A percentile compares a stretch with the other conserved stretches of the same genome.
Evolutionary conservation across 2,113 vertebrate genomes (phyloP).

Genomic region (Atrichornis clamosus): DNA sequence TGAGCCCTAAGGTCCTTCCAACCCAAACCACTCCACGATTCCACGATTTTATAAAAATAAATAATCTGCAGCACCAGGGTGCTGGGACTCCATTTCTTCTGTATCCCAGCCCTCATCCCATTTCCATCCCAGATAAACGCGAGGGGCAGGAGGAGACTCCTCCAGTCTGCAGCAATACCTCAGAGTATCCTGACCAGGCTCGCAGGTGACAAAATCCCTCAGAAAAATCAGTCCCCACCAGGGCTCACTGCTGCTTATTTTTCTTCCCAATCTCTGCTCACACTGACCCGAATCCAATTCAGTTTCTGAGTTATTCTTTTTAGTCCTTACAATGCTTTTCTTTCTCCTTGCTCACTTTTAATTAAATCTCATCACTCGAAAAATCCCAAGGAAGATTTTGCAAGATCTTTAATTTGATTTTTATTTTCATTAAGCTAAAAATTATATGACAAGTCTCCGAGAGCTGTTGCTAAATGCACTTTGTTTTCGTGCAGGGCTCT

Average conservation of each 20-base stretch:
- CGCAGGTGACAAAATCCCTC: not conserved
- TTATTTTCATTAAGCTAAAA: slow-evolving; percentile 16
- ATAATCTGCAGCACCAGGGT: not conserved
- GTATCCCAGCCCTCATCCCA: not conserved
- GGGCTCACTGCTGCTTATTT: not conserved
- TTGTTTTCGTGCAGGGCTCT: not conserved
- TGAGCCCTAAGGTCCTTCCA: not conserved
- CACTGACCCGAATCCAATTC: not conserved
- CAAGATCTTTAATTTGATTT: slow-evolving; percentile 3
- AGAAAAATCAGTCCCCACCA: not conserved
- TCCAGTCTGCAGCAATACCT: not conserved
- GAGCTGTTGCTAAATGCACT: not conserved
- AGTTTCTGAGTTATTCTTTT: not conserved
- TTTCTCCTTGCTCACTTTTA: not conserved
- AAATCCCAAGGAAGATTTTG: slow-evolving; percentile 16
- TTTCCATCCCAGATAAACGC: not conserved
- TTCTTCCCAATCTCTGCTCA: not conserved
- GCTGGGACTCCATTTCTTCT: not conserved
- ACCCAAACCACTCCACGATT: not conserved
- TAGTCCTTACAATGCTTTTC: not conserved
- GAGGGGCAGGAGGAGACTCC: not conserved
- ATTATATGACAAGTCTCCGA: not conserved
- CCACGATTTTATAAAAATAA: not conserved
- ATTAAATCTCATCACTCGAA: slow-evolving; percentile 18
- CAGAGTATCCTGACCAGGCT: not conserved